Evolutionary conservation across 2,888 invertebrate genomes (phyloP), one percentile per base, ranked within the genome.

Genomic region (Caenorhabditis japonica): DNA sequence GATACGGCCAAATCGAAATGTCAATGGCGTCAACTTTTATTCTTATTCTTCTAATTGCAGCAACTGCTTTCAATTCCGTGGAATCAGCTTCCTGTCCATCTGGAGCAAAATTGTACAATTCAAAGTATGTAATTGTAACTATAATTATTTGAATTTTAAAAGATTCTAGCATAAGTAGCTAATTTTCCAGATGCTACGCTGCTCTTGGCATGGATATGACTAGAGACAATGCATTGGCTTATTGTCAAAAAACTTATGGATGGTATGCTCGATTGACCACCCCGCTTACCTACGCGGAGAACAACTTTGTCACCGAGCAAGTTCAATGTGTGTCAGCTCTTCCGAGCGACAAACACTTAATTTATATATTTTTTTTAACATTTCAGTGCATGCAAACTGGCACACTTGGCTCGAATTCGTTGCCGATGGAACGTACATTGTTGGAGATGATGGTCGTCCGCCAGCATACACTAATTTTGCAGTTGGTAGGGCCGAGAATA

Each of bases 381-480:
- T 66, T 66, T 46, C 23, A 74, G 74, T 44, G 17, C 51, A 62
- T 8, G 68, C 58, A 1, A 58, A 30, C 12, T 68, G 61, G 68
- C 56, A 69, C 33, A 74, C 68, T 5, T 74, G 74, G 74, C 34
- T 74, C 2, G 58, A 68, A 15, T 74, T 51, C 39, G 59, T 53
- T 3, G 61, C 74, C 10, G 53, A 74, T 62, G 74, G 74, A 15
- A 52, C 49, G 1, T 74, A 74, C 30, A 59, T 62, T 30, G 52
- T 74, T 34, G 74, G 53, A n/a, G 68, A 58, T 19, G 53, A 69
- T 34, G 68, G 68, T 12, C 38, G 47, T 23, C 55, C 68, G n/a
- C 74, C 74, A 58, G 17, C 41, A 1, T 74, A 62, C 49, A 74
- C 74, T 2, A 61, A 74, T n/a, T 74, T 61, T 7, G 74, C 74